Evolutionary conservation across 1,140 invertebrate species (phyloP).

Genomic region (Pseudomyrmex sp.): DNA sequence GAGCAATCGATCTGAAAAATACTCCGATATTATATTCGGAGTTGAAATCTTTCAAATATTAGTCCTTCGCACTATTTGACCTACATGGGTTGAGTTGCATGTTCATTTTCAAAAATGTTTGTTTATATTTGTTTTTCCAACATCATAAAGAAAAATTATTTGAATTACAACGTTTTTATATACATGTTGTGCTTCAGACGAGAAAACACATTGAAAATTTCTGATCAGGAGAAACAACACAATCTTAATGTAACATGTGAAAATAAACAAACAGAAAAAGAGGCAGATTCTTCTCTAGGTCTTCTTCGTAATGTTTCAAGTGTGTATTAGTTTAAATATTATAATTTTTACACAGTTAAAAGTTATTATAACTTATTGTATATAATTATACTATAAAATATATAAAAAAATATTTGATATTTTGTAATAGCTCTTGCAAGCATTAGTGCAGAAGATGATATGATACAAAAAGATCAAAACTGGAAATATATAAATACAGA

Average conservation of each 20-base stretch:
- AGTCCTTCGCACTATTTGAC: too few relatives aligned
- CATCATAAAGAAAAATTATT: not conserved
- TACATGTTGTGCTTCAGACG: constrained; percentile 42
- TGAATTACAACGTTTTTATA: not conserved
- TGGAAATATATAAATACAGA: constrained; percentile 55
- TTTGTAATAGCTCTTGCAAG: constrained; percentile 50
- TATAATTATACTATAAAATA: too few relatives aligned
- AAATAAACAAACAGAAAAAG: constrained; percentile 17
- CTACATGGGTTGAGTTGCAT: too few relatives aligned
- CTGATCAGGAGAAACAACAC: not conserved
- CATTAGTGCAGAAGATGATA: constrained; percentile 36
- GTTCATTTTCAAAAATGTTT: not conserved
- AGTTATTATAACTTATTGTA: not conserved
- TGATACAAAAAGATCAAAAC: constrained; percentile 36
- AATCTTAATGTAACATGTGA: constrained; percentile 30
- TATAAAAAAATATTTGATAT: not conserved
- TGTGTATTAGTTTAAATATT: constrained; percentile 58
- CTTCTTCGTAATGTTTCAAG: constrained; percentile 76
- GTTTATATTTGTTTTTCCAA: not conserved
- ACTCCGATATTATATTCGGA: too few relatives aligned
- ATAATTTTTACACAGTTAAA: not conserved
- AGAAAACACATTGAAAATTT: constrained; percentile 31
- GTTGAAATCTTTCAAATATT: too few relatives aligned
- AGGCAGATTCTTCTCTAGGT: constrained; percentile 72
- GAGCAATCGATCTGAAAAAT: too few relatives aligned